Evolutionary conservation across 1,140 invertebrate species (phyloP), one percentile per base, ranked within the genome.

Genomic region (Danaus melanippus): DNA sequence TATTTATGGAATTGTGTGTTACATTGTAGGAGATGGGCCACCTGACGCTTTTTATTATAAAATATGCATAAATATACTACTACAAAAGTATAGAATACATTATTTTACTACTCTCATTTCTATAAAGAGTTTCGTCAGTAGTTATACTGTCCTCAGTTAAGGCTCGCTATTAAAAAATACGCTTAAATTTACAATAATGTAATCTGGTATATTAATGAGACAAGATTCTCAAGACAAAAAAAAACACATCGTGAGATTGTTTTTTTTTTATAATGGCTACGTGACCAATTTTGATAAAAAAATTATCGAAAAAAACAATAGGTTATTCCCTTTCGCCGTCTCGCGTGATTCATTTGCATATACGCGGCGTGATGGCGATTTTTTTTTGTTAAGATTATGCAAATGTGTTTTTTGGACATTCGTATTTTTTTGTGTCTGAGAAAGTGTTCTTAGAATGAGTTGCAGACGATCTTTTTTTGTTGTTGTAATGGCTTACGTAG

Each of bases 401-500:
- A 64, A 86, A 86, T 81, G 39, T 32, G 46, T 86, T 86, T 84
- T 86, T 86, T 84, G 80, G 77, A 76, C 80, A 85, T 71, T 53
- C 72, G 54, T 49, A 64, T 46, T 60, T 70, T 70, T 71, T 70
- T 66, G 17, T 43, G 50, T 62, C 48, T 66, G 60, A 65, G 62
- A 69, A 70, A 69, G 67, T 69, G 53, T 59, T 50, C 49, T 49
- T 47, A 55, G 55, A 55, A 46, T 50, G 50, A 60, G 52, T 60
- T 60, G 55, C 61, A 50, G 57, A 48, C 32, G 53, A 62, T 53
- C 54, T 57, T 57, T 57, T 40, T 53, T 46, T 11, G 50, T 62
- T 67, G 41, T 49, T 32, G 2, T 32, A 32, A 32, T 32, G 21
- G 21, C 21, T 32, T 32, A 32, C 21, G 21, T 32, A 32, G 21